phyloP scores from a whole-genome alignment of 2,797 vertebrate species.

The Schizothorax lantsangensis region DNA sequence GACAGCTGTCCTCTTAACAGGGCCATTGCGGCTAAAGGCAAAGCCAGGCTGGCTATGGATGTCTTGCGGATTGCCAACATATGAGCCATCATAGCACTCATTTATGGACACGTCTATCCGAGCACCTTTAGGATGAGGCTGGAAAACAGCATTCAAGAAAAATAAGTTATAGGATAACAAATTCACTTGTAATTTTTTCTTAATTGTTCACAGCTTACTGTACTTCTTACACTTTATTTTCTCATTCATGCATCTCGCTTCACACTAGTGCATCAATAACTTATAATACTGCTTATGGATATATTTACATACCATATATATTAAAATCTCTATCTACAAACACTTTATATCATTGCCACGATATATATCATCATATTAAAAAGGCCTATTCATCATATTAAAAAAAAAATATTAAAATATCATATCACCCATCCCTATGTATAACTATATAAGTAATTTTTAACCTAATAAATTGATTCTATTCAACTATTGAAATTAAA shows the following conservation, averaged over 20 bases:
- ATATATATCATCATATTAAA: neutral
- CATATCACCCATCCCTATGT: neutral
- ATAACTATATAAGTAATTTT: neutral
- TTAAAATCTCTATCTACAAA: neutral
- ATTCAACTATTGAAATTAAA: neutral
- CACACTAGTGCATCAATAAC: neutral
- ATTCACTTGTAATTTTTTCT: neutral
- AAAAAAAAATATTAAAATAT: no score
- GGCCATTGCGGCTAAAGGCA: constrained; percentile 97
- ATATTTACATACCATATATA: neutral
- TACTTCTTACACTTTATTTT: neutral
- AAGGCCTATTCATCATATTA: no score
- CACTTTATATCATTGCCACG: neutral
- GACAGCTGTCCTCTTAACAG: constrained; percentile 95
- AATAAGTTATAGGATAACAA: neutral
- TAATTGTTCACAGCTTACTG: neutral
- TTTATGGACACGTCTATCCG: constrained; percentile 99
- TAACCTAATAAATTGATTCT: neutral
- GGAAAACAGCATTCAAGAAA: constrained; percentile 49
- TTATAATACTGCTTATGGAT: neutral
- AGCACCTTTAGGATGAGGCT: constrained; percentile 99
- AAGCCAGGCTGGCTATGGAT: constrained; percentile 98
- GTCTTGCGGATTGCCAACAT: constrained; percentile 98
- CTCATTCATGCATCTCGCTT: neutral
- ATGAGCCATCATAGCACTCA: constrained; percentile 98